phyloP scores from a whole-genome alignment of 2,113 vertebrate genomes.

The Elgaria multicarinata region DNA sequence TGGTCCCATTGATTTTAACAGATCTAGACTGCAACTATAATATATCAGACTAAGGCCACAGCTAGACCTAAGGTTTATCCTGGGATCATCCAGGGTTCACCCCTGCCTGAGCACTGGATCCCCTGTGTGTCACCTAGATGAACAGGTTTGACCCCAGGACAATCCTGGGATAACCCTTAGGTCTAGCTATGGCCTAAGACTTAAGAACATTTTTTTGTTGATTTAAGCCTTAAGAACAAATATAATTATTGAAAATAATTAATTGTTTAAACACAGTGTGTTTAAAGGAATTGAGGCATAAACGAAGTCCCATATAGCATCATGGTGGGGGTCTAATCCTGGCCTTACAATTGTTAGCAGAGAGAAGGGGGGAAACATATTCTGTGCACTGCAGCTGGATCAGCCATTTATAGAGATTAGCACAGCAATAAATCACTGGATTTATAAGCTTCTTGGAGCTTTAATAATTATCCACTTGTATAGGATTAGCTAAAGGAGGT shows the following conservation, averaged over 20 bases:
- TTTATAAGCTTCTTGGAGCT: conserved; percentile 34
- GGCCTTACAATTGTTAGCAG: conserved; percentile 17
- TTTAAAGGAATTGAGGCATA: neutral
- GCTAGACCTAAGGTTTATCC: no score
- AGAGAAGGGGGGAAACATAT: neutral
- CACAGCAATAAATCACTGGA: conserved; percentile 22
- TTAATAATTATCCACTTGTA: conserved; percentile 45
- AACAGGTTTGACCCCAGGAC: no score
- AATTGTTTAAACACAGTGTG: neutral
- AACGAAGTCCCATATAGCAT: conserved; percentile 2
- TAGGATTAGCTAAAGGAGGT: conserved; percentile 39
- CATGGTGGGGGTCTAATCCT: conserved; percentile 2
- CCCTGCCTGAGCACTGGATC: no score
- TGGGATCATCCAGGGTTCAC: no score
- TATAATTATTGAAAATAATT: neutral
- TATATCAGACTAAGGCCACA: neutral
- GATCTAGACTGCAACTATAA: neutral
- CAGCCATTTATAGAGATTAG: conserved; percentile 28
- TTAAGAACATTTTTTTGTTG: neutral
- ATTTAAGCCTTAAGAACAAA: neutral
- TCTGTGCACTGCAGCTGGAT: neutral
- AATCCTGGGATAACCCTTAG: no score
- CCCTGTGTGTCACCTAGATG: no score
- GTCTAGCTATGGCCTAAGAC: no score
- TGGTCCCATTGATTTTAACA: neutral